A percentile compares a stretch with the other conserved stretches of the same genome.
These are phyloP conservation scores for Rhogogaster chlorosoma DNA, from an alignment of 2,888 invertebrate species.

Conservation along the genomic window DNA sequence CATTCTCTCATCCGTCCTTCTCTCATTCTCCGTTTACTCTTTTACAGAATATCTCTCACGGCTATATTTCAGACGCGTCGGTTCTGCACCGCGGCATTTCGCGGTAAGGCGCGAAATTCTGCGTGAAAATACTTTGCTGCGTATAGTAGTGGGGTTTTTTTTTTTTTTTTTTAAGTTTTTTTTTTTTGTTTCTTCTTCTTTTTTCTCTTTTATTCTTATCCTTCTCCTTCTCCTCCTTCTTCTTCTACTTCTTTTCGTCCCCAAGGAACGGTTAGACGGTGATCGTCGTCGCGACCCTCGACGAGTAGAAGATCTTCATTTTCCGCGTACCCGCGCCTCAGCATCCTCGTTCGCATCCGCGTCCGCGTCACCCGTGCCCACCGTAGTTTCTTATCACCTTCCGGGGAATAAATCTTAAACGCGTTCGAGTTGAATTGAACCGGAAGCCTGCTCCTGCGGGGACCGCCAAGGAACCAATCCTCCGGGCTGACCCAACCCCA, in stretches of 20 bases:
- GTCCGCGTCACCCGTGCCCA: slow-evolving; percentile 8
- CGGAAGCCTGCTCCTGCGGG: not conserved
- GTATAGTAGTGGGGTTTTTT: not conserved
- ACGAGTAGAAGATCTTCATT: slow-evolving; percentile 58
- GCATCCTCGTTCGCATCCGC: not conserved
- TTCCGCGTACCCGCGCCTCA: slow-evolving; percentile 53
- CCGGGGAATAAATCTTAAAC: slow-evolving; percentile 58
- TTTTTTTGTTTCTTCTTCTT: not conserved
- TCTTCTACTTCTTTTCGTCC: not conserved
- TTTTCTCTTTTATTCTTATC: not conserved
- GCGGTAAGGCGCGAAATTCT: slow-evolving; percentile 58
- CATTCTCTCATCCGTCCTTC: not conserved
- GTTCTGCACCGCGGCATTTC: not conserved
- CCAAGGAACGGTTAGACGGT: slow-evolving; percentile 17
- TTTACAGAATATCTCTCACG: not conserved
- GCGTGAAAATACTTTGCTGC: slow-evolving; percentile 59
- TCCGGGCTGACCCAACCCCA: not conserved
- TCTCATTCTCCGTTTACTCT: not conserved
- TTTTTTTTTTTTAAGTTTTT: not conserved
- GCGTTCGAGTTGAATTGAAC: slow-evolving; percentile 53
- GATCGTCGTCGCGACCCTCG: slow-evolving; percentile 39
- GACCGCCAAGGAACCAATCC: not conserved
- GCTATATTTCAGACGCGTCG: not conserved
- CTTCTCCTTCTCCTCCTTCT: not conserved
- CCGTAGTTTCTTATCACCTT: slow-evolving; percentile 60